Conservation (phyloP, 2,888 invertebrate genomes). For the Drosophila pseudotalamancana region DNA sequence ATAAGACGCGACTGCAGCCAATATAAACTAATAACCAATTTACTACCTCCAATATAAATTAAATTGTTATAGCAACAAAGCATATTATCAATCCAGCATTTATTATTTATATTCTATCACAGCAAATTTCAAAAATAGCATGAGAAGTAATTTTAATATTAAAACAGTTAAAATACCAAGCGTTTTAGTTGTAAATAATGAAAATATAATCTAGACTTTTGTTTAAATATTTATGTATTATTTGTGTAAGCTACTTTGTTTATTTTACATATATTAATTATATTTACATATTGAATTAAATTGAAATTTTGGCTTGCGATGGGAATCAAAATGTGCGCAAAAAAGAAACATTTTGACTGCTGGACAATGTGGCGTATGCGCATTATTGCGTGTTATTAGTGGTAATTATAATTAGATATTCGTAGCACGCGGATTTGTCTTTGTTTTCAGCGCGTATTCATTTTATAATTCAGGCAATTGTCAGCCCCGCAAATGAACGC, state of each 20-base stretch:
- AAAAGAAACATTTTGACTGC: constrained; percentile 18
- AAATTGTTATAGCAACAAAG: no score
- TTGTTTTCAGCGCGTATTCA: constrained; percentile 40
- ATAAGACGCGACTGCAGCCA: no score
- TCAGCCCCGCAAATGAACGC: constrained; percentile 16
- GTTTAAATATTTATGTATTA: no score
- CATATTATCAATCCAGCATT: no score
- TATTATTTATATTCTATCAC: no score
- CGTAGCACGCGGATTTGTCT: constrained; percentile 42
- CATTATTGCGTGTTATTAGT: constrained; percentile 56
- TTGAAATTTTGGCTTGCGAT: constrained; percentile 2
- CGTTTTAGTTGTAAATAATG: background rate
- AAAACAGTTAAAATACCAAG: background rate
- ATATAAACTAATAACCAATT: no score
- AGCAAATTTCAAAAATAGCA: background rate
- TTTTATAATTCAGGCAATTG: constrained; percentile 47
- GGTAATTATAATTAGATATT: constrained; percentile 41
- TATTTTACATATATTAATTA: background rate
- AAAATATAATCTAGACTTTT: no score
- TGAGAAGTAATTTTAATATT: no score
- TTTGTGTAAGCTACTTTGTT: no score
- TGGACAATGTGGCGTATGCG: constrained; percentile 45
- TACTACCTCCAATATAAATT: no score
- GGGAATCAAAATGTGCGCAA: constrained; percentile 10
- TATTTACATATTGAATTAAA: background rate